Conservation (phyloP, 2,113 vertebrate species). For the Hipposideros armiger region DNA sequence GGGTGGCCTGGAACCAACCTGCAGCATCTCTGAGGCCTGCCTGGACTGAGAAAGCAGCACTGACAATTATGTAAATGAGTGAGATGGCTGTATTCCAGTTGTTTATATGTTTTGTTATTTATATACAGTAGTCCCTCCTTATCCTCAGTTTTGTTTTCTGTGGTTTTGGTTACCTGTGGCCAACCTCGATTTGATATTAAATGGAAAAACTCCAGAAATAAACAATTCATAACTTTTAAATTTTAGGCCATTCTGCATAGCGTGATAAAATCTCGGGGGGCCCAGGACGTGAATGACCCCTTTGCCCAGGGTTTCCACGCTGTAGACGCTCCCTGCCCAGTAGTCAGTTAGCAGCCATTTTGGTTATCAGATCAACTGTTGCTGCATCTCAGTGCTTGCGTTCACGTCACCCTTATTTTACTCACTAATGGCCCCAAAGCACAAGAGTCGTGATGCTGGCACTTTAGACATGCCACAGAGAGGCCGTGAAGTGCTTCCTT, state of each 20-base stretch:
- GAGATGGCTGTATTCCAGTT: neutral
- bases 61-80: neutral
- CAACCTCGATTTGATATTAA: too few relatives aligned
- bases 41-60: rapidly evolving
- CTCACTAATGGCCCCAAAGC: neutral
- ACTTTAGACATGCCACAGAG: too few relatives aligned
- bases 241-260: neutral
- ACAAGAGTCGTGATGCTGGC: too few relatives aligned
- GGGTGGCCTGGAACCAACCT: rapidly evolving
- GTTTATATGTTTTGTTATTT: rapidly evolving
- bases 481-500: neutral
- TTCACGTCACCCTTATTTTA: neutral
- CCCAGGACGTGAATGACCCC: neutral
- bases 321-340: neutral
- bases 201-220: neutral
- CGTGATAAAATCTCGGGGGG: neutral
- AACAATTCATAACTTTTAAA: neutral
- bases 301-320: neutral
- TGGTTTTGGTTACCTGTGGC: neutral
- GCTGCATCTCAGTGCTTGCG: neutral
- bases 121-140: neutral
- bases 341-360: neutral
- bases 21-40: neutral
- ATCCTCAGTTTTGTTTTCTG: neutral
- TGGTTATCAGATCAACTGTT: neutral